Conservation (phyloP, 2,797 vertebrate species). For the Psittacula derbiana region DNA sequence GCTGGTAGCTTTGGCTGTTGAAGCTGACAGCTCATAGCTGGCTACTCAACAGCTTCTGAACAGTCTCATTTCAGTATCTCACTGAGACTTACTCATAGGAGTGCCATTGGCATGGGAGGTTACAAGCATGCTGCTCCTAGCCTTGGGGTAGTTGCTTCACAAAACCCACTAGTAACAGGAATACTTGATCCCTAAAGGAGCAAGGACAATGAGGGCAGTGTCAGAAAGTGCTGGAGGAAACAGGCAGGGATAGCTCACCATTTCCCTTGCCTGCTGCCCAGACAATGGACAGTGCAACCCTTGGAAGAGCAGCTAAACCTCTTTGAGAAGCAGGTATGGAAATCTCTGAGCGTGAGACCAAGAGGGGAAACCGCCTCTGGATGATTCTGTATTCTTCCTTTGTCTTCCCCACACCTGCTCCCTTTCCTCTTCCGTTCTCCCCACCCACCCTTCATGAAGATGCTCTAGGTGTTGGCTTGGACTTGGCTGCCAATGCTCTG, state of each 20-base stretch:
- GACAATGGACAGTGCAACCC: background rate
- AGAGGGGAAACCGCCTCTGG: background rate
- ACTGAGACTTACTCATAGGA: background rate
- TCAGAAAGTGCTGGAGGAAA: background rate
- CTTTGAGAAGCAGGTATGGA: background rate
- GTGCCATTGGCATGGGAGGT: background rate
- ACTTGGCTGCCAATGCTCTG: conserved; percentile 2
- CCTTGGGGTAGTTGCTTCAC: background rate
- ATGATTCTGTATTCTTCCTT: background rate
- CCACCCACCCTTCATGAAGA: background rate
- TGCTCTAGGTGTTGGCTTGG: conserved; percentile 42
- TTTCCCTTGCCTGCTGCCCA: background rate
- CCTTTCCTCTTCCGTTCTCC: background rate
- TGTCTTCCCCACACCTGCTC: conserved; percentile 47
- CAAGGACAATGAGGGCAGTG: background rate
- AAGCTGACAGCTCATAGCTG: background rate
- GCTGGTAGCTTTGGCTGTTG: background rate
- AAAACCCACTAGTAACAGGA: accelerated
- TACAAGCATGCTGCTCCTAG: background rate
- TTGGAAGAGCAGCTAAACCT: background rate
- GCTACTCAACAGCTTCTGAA: background rate
- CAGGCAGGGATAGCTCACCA: background rate
- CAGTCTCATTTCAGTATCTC: background rate
- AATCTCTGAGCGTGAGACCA: background rate
- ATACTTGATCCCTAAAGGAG: background rate